phyloP scores from a whole-genome alignment of 2,797 vertebrate genomes.

The Morelia viridis region DNA sequence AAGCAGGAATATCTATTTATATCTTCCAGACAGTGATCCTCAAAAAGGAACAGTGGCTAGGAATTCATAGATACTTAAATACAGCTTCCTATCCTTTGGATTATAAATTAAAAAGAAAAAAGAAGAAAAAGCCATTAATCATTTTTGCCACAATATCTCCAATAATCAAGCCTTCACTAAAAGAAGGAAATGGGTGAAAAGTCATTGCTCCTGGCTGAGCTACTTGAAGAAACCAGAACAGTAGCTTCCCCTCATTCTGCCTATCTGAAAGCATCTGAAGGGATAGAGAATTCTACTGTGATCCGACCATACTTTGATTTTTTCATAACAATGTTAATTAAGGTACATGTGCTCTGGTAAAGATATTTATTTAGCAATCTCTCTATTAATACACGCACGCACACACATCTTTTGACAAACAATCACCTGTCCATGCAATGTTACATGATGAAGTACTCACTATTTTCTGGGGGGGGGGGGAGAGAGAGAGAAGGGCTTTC shows the following conservation, averaged over 20 bases:
- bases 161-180: background rate
- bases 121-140: background rate
- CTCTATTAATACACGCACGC: too few relatives aligned
- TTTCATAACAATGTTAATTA: background rate
- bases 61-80: background rate
- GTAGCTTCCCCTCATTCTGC: background rate
- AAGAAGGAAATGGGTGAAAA: too few relatives aligned
- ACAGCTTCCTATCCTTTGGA: background rate
- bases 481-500: too few relatives aligned
- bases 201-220: background rate
- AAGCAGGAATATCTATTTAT: background rate
- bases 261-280: background rate
- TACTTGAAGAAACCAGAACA: background rate
- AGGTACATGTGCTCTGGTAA: background rate
- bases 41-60: background rate
- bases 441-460: too few relatives aligned
- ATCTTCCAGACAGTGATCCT: background rate
- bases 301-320: background rate
- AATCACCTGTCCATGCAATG: too few relatives aligned
- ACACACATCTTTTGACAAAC: too few relatives aligned
- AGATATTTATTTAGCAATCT: background rate
- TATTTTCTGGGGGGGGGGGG: too few relatives aligned
- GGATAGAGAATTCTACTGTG: background rate
- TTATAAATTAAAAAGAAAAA: background rate
- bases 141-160: background rate